Evolutionary conservation across 2,888 invertebrate species (phyloP).

Genomic region (Drosophila kuntzei): DNA sequence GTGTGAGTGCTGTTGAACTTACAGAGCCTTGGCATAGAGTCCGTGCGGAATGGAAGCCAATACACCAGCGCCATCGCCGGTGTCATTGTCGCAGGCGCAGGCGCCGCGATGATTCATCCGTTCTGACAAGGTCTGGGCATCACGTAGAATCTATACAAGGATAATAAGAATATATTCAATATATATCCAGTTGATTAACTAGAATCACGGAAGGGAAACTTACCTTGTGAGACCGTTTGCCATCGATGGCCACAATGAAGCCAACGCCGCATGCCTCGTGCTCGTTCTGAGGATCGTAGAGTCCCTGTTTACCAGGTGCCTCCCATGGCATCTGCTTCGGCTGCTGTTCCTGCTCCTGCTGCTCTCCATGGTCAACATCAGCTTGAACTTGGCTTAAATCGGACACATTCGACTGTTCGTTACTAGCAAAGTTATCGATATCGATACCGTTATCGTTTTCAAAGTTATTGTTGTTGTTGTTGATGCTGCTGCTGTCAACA

Average conservation of each 20-base stretch:
- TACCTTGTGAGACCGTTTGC: slow-evolving; percentile 95
- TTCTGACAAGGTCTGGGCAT: slow-evolving; percentile 97
- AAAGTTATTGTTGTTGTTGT: slow-evolving; percentile 47
- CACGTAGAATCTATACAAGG: slow-evolving; percentile 92
- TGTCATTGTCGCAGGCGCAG: slow-evolving; percentile 99
- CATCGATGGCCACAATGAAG: slow-evolving; percentile 99
- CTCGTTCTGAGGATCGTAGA: slow-evolving; percentile 98
- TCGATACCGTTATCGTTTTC: slow-evolving; percentile 58
- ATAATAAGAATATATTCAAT: not conserved
- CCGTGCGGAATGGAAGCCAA: slow-evolving; percentile 98
- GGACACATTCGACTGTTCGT: slow-evolving; percentile 58
- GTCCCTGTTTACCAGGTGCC: slow-evolving; percentile 94
- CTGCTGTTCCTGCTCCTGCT: slow-evolving; percentile 42
- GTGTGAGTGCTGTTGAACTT: slow-evolving; percentile 86
- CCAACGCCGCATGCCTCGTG: slow-evolving; percentile 99
- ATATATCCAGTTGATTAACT: not conserved
- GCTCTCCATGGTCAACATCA: slow-evolving; percentile 28
- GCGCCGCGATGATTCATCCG: slow-evolving; percentile 99
- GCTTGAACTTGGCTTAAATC: slow-evolving; percentile 57
- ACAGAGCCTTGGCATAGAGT: slow-evolving; percentile 93
- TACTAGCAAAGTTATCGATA: slow-evolving; percentile 41
- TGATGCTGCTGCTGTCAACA: slow-evolving; percentile 78
- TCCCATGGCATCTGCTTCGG: slow-evolving; percentile 89
- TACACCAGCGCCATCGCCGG: slow-evolving; percentile 99
- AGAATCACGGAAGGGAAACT: not conserved